A percentile compares a stretch with the other conserved stretches of the same genome.
phyloP scores from a whole-genome alignment of 2,113 vertebrate species.

The Coracopsis vasa region DNA sequence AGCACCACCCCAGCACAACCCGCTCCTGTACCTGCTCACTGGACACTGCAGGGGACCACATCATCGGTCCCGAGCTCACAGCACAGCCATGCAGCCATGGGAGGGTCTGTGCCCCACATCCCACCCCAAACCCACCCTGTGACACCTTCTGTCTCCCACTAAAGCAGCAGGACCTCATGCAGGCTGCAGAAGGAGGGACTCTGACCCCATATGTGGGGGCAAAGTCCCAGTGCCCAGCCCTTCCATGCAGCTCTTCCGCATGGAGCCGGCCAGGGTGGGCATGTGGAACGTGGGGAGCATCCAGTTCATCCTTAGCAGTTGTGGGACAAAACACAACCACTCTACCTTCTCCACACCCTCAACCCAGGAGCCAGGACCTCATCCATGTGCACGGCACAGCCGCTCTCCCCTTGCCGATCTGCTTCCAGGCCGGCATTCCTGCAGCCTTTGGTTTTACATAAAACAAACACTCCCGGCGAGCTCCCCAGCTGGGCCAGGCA shows the following conservation, averaged over 20 bases:
- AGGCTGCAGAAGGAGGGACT: neutral
- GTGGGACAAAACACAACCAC: neutral
- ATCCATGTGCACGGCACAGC: neutral
- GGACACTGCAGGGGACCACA: neutral
- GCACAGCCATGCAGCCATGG: accelerated
- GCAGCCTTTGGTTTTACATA: constrained; percentile 5
- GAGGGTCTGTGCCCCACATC: neutral
- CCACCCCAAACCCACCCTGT: neutral
- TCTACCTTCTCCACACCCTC: neutral
- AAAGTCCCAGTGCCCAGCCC: neutral
- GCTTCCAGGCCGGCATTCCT: constrained; percentile 26
- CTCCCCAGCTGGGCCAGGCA: constrained; percentile 48
- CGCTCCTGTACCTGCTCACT: neutral
- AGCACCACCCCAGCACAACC: accelerated
- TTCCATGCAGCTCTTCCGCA: accelerated
- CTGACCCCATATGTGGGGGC: neutral
- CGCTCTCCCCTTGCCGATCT: neutral
- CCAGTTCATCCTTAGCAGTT: neutral
- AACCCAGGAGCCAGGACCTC: neutral
- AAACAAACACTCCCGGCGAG: constrained; percentile 46
- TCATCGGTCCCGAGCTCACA: neutral
- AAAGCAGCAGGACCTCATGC: neutral
- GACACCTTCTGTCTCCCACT: accelerated
- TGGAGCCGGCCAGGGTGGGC: neutral
- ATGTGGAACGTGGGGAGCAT: neutral